phyloP scores from a whole-genome alignment of 1,140 invertebrate species.

The Coptotermes formosanus region DNA sequence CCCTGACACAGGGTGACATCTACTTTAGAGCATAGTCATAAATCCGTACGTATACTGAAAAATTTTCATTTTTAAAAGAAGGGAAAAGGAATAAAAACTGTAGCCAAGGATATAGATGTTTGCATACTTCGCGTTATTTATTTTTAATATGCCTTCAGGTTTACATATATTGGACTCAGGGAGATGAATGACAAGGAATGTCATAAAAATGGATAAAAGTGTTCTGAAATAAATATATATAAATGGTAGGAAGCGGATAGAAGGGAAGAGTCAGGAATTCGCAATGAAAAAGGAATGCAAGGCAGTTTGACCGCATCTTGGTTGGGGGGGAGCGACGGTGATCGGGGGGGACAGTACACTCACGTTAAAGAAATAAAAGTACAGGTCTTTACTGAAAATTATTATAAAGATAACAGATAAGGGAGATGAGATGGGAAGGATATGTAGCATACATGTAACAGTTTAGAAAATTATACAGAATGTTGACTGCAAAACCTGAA shows the following conservation, averaged over 20 bases:
- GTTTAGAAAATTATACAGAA: too few relatives aligned
- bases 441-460: too few relatives aligned
- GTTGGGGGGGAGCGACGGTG: background rate
- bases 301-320: background rate
- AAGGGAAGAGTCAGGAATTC: background rate
- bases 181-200: background rate
- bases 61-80: background rate
- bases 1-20: too few relatives aligned
- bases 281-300: background rate
- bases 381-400: too few relatives aligned
- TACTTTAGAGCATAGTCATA: too few relatives aligned
- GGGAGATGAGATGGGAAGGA: too few relatives aligned
- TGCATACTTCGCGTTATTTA: background rate
- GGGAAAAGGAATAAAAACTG: background rate
- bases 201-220: background rate
- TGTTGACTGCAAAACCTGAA: too few relatives aligned
- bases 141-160: conserved; percentile 4
- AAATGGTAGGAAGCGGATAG: background rate
- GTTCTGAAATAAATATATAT: background rate
- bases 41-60: background rate
- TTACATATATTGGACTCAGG: background rate
- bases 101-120: background rate
- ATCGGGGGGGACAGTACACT: background rate
- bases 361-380: background rate
- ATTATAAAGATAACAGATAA: too few relatives aligned